These are phyloP conservation scores for Lophochroa leadbeateri DNA, from an alignment of 2,113 vertebrate genomes.

Conservation along the genomic window DNA sequence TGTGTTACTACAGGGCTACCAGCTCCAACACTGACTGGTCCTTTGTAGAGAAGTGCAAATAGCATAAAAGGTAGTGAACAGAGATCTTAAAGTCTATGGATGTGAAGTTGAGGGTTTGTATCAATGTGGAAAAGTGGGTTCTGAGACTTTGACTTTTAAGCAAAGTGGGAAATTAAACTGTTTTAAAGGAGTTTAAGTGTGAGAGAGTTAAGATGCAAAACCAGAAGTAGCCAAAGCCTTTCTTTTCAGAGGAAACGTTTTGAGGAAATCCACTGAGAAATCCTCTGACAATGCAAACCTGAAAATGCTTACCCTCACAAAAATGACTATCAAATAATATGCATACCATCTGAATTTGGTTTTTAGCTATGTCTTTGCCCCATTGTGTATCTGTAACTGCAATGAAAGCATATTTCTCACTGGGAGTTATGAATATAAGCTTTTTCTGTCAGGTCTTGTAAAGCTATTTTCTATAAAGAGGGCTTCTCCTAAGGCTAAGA, in stretches of 20 bases:
- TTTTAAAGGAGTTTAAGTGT: neutral
- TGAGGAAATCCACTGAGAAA: neutral
- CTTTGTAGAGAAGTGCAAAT: neutral
- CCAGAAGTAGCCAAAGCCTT: neutral
- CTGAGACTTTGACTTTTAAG: neutral
- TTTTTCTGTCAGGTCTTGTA: neutral
- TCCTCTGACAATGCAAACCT: neutral
- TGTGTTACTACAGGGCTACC: neutral
- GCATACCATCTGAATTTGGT: neutral
- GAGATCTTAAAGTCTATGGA: neutral
- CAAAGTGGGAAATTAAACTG: neutral
- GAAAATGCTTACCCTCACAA: neutral
- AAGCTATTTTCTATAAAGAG: neutral
- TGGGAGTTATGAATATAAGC: neutral
- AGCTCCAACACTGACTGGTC: neutral
- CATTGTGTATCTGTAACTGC: neutral
- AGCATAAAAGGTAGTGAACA: neutral
- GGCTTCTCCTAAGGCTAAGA: neutral
- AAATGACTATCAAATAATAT: neutral
- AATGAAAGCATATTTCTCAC: neutral
- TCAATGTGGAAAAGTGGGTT: neutral
- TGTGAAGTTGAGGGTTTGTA: neutral
- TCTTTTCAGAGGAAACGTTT: neutral
- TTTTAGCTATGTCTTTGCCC: neutral
- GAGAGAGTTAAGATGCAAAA: neutral